These are phyloP conservation scores for Drosophila incognita DNA, from an alignment of 2,888 invertebrate species.

Conservation along the genomic window DNA sequence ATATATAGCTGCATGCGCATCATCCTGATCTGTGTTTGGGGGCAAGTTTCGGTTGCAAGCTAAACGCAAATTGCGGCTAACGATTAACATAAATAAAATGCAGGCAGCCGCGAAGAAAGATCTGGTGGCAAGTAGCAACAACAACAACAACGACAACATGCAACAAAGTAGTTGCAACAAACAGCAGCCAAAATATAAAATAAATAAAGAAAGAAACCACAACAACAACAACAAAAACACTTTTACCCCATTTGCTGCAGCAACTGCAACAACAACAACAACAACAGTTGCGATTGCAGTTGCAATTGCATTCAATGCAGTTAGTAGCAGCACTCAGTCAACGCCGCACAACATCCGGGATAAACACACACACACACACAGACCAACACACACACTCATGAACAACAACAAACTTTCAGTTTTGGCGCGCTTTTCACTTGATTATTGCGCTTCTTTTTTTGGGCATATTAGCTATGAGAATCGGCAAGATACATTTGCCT, in stretches of 20 bases:
- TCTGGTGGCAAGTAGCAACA: slow-evolving; percentile 45
- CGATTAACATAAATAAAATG: slow-evolving; percentile 52
- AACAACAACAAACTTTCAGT: slow-evolving; percentile 21
- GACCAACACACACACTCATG: not conserved
- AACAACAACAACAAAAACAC: slow-evolving; percentile 11
- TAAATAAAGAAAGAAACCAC: slow-evolving; percentile 3
- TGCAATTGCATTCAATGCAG: slow-evolving; percentile 30
- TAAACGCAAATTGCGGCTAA: slow-evolving; percentile 6
- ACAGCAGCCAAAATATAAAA: slow-evolving; percentile 16
- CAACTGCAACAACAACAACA: slow-evolving; percentile 21
- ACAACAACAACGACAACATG: slow-evolving; percentile 17
- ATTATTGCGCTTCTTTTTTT: not conserved
- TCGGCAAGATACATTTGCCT: not conserved
- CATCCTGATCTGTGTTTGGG: slow-evolving; percentile 20
- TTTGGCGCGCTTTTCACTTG: slow-evolving; percentile 44
- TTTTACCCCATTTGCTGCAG: slow-evolving; percentile 46
- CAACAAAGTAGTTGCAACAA: slow-evolving; percentile 22
- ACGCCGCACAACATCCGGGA: slow-evolving; percentile 52
- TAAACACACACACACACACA: slow-evolving; percentile 31
- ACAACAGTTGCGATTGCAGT: slow-evolving; percentile 39
- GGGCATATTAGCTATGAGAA: slow-evolving; percentile 14
- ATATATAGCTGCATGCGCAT: not conserved
- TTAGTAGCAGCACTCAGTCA: slow-evolving; percentile 47
- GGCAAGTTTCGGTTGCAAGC: slow-evolving; percentile 15
- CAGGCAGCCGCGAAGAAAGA: slow-evolving; percentile 46